Base-by-base conservation (phyloP, 2,888 invertebrate genomes). In the Lysandra coridon region DNA sequence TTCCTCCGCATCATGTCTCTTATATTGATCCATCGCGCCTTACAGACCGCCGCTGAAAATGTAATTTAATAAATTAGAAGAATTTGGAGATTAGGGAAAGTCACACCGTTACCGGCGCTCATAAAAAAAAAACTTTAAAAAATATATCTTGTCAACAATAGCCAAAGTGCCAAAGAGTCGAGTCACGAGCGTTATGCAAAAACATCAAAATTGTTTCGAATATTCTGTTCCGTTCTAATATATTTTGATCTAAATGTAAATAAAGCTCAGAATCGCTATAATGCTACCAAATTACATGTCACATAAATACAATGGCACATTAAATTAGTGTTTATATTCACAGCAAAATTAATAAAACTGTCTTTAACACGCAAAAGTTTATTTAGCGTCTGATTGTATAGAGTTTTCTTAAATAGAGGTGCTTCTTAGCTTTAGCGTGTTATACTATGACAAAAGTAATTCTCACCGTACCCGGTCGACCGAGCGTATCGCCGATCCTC, bases 11-110 rank as follows among this genome's bases (percentile, higher is more conserved):
- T 90, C 91, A 91, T 91, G 62, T 94, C 93, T 1, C 94, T 82
- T 23, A 94, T 93, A 85, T 93, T 93, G 33, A 91, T 87, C 93
- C 93, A 94, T 78, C 93, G 84, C 0, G 89, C 86, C 84, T 92
- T 93, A 86, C 92, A 93, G 1, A 88, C 82, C n/a, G 84, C 82
- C 0, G 90, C 92, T 92, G 88, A 7, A 88, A 88, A 57, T 40
- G 6, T 40, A 6, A 40, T 40, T 40, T 40, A 78, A 49, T 12
- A 60, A n/a, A 17, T n/a, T 60, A 1, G 4, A 53, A 37, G 37
- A 37, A 37, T 37, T 37, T 37, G 6, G 40, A 40, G 40, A 2
- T 62, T 62, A 60, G 6, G 6, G n/a, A 6, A 60, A 62, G 7
- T n/a, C 60, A 5, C 6, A 7, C 6, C 17, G 6, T 6, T 60